Conservation (phyloP, 2,113 vertebrate genomes). For the Illadopsis cleaveri region DNA sequence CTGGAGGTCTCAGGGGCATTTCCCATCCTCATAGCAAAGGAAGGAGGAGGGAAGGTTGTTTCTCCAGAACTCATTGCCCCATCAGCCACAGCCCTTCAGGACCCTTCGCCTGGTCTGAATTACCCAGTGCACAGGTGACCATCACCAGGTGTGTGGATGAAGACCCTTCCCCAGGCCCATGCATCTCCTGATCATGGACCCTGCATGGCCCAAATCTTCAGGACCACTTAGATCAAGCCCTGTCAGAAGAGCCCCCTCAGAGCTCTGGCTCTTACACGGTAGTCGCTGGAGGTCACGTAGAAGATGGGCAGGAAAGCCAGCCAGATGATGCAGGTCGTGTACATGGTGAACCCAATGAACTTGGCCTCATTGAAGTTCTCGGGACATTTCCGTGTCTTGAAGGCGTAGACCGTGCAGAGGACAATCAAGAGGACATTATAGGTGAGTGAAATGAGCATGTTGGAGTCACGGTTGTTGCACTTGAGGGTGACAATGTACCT, state of each 20-base stretch:
- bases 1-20: not conserved
- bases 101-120: not conserved
- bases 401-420: constrained; percentile 97
- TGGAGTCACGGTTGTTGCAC: constrained; percentile 93
- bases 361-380: constrained; percentile 99
- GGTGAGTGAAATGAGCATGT: constrained; percentile 94
- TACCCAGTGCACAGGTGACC: not conserved
- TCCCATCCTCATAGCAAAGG: not conserved
- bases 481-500: constrained; percentile 92
- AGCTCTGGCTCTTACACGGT: constrained; percentile 83
- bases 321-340: constrained; percentile 99
- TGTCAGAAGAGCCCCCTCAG: not conserved
- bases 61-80: not conserved
- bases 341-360: constrained; percentile 99
- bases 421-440: constrained; percentile 97
- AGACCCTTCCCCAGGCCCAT: not conserved
- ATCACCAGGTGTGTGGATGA: not conserved
- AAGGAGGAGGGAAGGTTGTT: accelerated
- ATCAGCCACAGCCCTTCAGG: not conserved
- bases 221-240: not conserved
- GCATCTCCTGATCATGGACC: not conserved
- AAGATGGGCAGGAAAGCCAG: constrained; percentile 98
- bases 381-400: constrained; percentile 97
- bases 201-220: accelerated
- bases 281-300: constrained; percentile 98